Percentiles rank a stretch among this genome's conserved stretches.
phyloP scores from a whole-genome alignment of 2,797 vertebrate genomes.

The Anguilla anguilla region DNA sequence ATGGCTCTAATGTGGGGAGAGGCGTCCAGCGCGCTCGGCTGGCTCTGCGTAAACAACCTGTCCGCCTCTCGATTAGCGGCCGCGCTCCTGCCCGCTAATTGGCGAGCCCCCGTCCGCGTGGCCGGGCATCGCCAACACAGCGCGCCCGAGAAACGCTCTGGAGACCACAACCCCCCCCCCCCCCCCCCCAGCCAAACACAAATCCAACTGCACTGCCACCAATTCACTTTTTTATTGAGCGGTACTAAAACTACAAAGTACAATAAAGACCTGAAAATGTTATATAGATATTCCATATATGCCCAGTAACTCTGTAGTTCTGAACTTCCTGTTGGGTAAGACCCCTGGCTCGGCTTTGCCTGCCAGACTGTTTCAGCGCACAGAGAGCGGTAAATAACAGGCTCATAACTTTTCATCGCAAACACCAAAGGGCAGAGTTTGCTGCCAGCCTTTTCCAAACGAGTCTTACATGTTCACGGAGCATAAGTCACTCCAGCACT shows the following conservation, averaged over 20 bases:
- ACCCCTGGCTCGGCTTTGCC: not conserved
- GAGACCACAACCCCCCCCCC: too few relatives aligned
- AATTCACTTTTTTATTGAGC: too few relatives aligned
- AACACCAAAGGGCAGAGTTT: not conserved
- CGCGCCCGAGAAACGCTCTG: conserved; percentile 13
- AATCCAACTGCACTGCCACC: too few relatives aligned
- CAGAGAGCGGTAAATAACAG: not conserved
- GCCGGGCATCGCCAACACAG: conserved; percentile 43
- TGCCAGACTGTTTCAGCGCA: not conserved
- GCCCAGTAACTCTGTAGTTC: not conserved
- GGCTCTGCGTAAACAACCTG: conserved; percentile 63
- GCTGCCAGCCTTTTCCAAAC: not conserved
- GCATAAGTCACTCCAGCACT: not conserved
- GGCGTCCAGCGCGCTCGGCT: conserved; percentile 60
- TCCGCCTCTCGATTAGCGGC: conserved; percentile 48
- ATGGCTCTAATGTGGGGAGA: conserved; percentile 42
- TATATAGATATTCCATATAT: not conserved
- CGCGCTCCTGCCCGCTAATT: conserved; percentile 43
- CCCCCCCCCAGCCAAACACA: too few relatives aligned
- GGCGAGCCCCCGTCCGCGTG: conserved; percentile 31
- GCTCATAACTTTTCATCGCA: not conserved
- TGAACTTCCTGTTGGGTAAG: not conserved
- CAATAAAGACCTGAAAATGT: not conserved
- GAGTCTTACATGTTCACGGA: not conserved
- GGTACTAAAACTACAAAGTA: not conserved